Evolutionary conservation across 2,888 invertebrate species (phyloP).

Genomic region (Rhagonycha lutea): DNA sequence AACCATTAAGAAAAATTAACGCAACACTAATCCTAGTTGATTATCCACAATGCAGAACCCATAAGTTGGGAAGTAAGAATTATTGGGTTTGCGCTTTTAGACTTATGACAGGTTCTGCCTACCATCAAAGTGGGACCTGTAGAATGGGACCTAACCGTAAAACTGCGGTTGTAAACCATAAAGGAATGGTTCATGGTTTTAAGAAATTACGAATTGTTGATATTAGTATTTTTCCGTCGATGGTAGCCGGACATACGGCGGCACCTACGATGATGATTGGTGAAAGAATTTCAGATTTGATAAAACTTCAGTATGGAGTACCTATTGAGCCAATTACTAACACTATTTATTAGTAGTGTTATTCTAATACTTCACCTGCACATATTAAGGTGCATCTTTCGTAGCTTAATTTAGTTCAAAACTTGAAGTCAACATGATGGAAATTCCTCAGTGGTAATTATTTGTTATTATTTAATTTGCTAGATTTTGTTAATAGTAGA

Average conservation of each 20-base stretch:
- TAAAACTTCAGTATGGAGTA: background rate
- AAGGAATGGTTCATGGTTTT: conserved; percentile 49
- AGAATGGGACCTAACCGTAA: conserved; percentile 66
- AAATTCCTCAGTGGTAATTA: too few relatives aligned
- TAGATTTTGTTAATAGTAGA: too few relatives aligned
- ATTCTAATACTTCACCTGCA: too few relatives aligned
- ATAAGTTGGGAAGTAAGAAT: conserved; percentile 64
- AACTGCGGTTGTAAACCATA: background rate
- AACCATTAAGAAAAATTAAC: conserved; percentile 62
- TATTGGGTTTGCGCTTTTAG: conserved; percentile 69
- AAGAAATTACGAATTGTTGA: conserved; percentile 58
- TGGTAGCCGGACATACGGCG: conserved; percentile 58
- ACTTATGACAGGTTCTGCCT: conserved; percentile 71
- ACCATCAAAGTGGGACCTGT: conserved; percentile 70
- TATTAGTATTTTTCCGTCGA: conserved; percentile 59
- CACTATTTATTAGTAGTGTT: background rate
- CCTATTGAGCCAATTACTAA: background rate
- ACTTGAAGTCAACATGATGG: too few relatives aligned
- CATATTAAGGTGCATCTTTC: too few relatives aligned
- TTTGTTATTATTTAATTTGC: too few relatives aligned
- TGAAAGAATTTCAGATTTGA: conserved; percentile 58
- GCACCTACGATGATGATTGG: conserved; percentile 60
- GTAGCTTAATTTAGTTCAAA: too few relatives aligned
- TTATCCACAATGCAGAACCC: conserved; percentile 62
- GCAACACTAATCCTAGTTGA: conserved; percentile 61